These are phyloP conservation scores for Theocolax elegans DNA, from an alignment of 1,140 invertebrate species.

Conservation along the genomic window DNA sequence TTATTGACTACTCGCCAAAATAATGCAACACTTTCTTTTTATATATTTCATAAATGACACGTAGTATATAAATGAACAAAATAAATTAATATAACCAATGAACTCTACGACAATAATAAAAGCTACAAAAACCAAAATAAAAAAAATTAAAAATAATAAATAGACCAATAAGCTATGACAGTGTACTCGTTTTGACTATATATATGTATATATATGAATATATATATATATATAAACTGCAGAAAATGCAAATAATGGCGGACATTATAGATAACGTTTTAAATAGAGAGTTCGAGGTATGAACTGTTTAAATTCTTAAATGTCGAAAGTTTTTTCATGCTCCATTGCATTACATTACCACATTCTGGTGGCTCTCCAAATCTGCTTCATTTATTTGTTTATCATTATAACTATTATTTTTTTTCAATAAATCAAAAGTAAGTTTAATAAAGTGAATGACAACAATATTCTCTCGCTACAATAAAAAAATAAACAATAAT, in stretches of 20 bases:
- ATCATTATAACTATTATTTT: too few relatives aligned
- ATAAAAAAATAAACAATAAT: too few relatives aligned
- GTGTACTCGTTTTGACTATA: conserved; percentile 52
- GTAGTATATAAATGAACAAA: conserved; percentile 17
- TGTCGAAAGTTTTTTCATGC: conserved; percentile 56
- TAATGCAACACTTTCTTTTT: too few relatives aligned
- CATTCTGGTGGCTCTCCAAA: conserved; percentile 65
- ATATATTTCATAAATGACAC: too few relatives aligned
- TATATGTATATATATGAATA: too few relatives aligned
- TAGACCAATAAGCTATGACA: conserved; percentile 57
- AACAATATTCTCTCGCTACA: too few relatives aligned
- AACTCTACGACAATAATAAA: conserved; percentile 46
- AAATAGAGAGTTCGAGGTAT: conserved; percentile 31
- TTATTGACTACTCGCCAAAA: too few relatives aligned
- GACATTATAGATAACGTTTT: conserved; percentile 29
- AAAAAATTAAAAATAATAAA: too few relatives aligned
- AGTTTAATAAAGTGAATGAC: too few relatives aligned
- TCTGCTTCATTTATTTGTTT: conserved; percentile 52
- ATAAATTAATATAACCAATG: conserved; percentile 46
- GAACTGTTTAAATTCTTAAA: conserved; percentile 28
- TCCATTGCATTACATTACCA: conserved; percentile 65
- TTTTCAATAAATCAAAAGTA: conserved; percentile 11
- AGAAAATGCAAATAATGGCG: conserved; percentile 38
- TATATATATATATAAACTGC: too few relatives aligned
- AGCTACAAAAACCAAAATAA: too few relatives aligned